Evolutionary conservation across 2,797 vertebrate species (phyloP), one percentile per base, ranked within the genome.

Genomic region (Buceros bicornis): DNA sequence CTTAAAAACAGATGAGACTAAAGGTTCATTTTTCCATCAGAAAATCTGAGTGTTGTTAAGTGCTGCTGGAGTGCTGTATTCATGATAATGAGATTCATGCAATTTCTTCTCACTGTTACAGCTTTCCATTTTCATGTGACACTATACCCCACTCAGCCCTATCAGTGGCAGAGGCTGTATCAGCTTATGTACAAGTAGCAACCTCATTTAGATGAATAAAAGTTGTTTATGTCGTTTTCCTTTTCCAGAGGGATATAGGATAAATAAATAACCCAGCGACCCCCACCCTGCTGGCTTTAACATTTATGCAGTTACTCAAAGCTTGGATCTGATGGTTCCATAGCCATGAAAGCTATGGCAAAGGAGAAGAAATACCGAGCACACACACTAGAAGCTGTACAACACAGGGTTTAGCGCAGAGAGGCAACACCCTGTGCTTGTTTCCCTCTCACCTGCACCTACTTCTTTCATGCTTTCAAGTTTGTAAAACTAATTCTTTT

Each of bases 1-100:
- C 6, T 69, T 78, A 37, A 85, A 87, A 82, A 4, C 8, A 76
- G 53, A 58, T 45, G 22, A 88, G 53, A 70, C 53, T 16, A 82
- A 95, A 83, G 16, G 33, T 64, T 90, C 61, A 56, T 87, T 45
- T 89, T 91, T 7, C n/a, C 71, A 65, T 87, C 88, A 90, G 50
- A 93, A 96, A 91, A 70, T 40, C 67, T 16, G 69, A 90, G 47
- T 57, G 64, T 40, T 94, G 57, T 50, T 87, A 95, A 96, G 78
- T 67, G 74, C 54, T 74, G 25, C 62, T 92, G 54, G 73, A 70
- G 70, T 80, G 70, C 64, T 72, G 22, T 78, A 91, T 57, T 94
- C 85, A 92, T 43, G 62, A 69, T 92, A 95, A 96, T 92, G 84
- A 93, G 74, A 94, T 95, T 95, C 83, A 93, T 67, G 58, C 16